Base-by-base conservation (phyloP, 2,888 invertebrate genomes). In the Drosophila percnosoma region DNA sequence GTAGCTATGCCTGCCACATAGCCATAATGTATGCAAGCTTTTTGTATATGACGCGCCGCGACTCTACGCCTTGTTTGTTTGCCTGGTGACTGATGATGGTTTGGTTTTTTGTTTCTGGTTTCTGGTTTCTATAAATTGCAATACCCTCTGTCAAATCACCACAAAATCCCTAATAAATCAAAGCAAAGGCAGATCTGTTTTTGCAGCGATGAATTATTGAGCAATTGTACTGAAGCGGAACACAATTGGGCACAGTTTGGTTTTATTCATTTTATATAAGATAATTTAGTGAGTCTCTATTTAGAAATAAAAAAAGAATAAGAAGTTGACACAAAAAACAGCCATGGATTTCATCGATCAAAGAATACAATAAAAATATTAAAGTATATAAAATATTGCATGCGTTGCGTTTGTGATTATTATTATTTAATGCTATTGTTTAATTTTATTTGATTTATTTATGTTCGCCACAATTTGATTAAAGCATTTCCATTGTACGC, bases 51-150 rank as follows among this genome's bases (percentile, higher is more conserved):
- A 65, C 42, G 49, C 42, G 57, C 10, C 45, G 72, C 64, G 58
- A 54, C 36, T 58, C 59, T 33, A 53, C 11, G 48, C 24, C 42
- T 42, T 77, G 71, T 79, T 83, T 84, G 77, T 71, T 79, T 83
- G 84, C 66, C 75, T 73, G 70, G 65, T 87, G 87, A 89, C 79
- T 84, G 81, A 87, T 89, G 87, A 81, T 83, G 88, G 80, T 82
- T 83, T 76, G 81, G 66, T 69, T 73, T 72, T 81, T 70, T 75
- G 61, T 61, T 61, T 63, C 36, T 54, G 51, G 36, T 18, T 42
- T 33, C 45, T 8, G 27, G 48, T 34, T 57, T 55, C 38, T 55
- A 29, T 13, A 38, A 54, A 54, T 27, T 54, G 36, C 27, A 36
- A 36, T 54, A 24, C 18, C 34, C 36, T 27, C 36, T 21, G 24